Conservation (phyloP, 2,888 invertebrate species). For the Polydrusus pterygomalis region DNA sequence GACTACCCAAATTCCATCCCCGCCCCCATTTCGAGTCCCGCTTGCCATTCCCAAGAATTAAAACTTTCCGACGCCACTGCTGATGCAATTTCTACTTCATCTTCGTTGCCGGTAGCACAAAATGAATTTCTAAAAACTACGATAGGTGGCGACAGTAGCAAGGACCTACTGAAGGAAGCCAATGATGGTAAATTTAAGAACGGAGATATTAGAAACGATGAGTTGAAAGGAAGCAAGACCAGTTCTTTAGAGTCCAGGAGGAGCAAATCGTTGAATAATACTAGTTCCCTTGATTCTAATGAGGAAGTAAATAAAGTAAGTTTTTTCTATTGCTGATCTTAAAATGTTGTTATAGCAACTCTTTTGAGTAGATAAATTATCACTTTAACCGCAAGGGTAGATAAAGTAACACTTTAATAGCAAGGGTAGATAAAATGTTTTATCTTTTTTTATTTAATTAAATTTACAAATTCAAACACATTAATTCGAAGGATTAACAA, state of each 20-base stretch:
- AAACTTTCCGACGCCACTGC: conserved; percentile 62
- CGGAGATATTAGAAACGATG: conserved; percentile 47
- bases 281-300: conserved; percentile 64
- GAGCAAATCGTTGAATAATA: conserved; percentile 66
- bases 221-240: conserved; percentile 26
- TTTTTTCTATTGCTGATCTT: conserved; percentile 4
- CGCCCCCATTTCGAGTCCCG: conserved; percentile 59
- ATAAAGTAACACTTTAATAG: no score
- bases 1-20: conserved; percentile 68
- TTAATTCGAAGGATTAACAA: no score
- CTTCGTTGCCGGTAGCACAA: conserved; percentile 56
- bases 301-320: conserved; percentile 60
- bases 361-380: no score
- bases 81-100: conserved; percentile 55
- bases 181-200: conserved; percentile 39
- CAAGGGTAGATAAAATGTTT: no score
- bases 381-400: no score
- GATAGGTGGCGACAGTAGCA: conserved; percentile 57
- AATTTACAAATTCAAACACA: no score
- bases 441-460: no score
- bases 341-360: no score
- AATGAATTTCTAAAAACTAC: conserved; percentile 58
- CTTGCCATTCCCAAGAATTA: conserved; percentile 59
- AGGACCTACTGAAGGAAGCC: conserved; percentile 14
- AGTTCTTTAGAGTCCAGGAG: conserved; percentile 65